phyloP scores from a whole-genome alignment of 2,113 vertebrate species.

The Myrmophylax atrothorax region DNA sequence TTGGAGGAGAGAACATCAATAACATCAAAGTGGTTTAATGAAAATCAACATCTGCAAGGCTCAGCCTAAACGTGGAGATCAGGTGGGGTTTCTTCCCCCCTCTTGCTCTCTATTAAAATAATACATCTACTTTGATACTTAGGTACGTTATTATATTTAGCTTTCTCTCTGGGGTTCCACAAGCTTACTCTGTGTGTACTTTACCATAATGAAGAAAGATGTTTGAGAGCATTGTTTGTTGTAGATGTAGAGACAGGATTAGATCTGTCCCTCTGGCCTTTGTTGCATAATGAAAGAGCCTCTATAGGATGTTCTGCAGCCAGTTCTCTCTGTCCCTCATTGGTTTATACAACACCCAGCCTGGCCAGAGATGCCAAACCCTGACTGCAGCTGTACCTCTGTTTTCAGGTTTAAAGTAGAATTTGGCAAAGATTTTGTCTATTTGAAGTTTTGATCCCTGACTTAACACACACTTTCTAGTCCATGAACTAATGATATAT shows the following conservation, averaged over 20 bases:
- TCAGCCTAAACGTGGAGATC: not conserved
- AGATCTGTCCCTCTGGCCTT: not conserved
- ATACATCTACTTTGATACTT: not conserved
- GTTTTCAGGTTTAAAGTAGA: not conserved
- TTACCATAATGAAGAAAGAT: not conserved
- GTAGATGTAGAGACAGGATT: not conserved
- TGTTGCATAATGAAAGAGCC: not conserved
- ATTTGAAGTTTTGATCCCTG: not conserved
- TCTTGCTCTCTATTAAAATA: not conserved
- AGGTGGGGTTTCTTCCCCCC: not conserved
- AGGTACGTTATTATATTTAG: not conserved
- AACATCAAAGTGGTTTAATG: not conserved
- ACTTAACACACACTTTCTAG: not conserved
- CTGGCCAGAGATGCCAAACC: not conserved
- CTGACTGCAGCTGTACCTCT: not conserved
- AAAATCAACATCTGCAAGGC: not conserved
- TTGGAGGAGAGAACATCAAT: not conserved
- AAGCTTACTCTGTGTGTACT: not conserved
- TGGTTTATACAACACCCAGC: not conserved
- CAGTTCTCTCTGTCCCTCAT: not conserved
- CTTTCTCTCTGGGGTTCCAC: not conserved
- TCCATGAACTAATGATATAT: accelerated
- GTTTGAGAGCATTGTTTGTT: not conserved
- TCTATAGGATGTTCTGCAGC: not conserved
- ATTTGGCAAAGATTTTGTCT: not conserved